Evolutionary conservation across 2,888 invertebrate species (phyloP), one percentile per base, ranked within the genome.

Genomic region (Melinopterus prodromus): DNA sequence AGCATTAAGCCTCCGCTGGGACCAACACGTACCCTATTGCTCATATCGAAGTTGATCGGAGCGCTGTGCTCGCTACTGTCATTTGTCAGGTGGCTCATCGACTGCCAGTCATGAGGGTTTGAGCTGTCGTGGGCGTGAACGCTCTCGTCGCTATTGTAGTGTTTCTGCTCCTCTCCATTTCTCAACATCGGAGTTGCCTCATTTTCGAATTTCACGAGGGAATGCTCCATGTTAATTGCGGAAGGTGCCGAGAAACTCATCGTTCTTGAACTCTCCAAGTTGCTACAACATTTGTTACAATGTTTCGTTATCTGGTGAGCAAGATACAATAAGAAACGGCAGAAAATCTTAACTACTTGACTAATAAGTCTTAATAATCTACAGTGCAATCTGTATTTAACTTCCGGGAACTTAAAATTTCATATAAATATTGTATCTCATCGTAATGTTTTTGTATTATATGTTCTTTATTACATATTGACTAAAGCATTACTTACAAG

Each of bases 1-100:
- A n/a, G 16, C 35, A 71, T 16, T 6, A 15, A 71, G 7, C 7
- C 53, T 53, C 53, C 53, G 53, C 9, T 53, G 14, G 69, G 14
- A 5, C 14, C 15, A 37, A 75, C 69, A 87, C 91, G 89, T 87
- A 96, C 97, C 86, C 97, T 92, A 89, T 98, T 98, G 80, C 97
- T 96, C 94, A 97, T 95, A 87, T 98, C 97, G 87, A 98, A 97
- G 89, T 96, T 95, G 83, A 97, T 94, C 0, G 97, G 97, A 70
- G 95, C 97, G 86, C 96, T 96, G 87, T 97, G 97, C 86, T 97
- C 97, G 0, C 97, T 97, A 88, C 96, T 96, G 88, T 97, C 97
- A 0, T 74, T 74, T 36, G 97, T 97, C 81, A 96, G 91, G 84
- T 96, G 95, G 87, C 96, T 97, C 15, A 96, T 90, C 6, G 96